Evolutionary conservation across 2,797 vertebrate species (phyloP).

Genomic region (Halcyon smyrnensis): DNA sequence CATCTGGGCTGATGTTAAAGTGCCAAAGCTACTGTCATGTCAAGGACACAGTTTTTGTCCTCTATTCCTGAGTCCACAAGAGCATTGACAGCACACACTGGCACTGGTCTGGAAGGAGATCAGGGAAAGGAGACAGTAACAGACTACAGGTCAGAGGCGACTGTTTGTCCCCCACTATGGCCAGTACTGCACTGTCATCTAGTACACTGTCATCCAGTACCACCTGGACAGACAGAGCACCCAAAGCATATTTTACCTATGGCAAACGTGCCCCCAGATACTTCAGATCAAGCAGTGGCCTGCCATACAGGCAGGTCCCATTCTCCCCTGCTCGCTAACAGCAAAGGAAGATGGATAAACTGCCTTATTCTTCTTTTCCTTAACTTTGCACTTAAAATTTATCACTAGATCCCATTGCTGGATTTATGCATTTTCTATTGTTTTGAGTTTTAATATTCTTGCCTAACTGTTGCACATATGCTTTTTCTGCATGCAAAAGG

Average conservation of each 20-base stretch:
- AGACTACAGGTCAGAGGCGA: neutral
- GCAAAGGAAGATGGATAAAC: neutral
- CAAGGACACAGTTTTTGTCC: neutral
- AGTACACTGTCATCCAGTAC: neutral
- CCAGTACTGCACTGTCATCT: neutral
- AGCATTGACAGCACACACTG: neutral
- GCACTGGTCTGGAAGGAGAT: neutral
- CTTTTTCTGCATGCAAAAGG: neutral
- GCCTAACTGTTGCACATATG: neutral
- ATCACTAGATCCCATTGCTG: neutral
- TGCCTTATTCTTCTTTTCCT: neutral
- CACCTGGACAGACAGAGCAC: neutral
- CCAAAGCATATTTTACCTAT: neutral
- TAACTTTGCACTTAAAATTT: neutral
- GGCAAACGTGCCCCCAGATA: neutral
- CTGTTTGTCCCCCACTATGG: neutral
- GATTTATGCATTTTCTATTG: neutral
- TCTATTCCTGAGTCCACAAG: accelerated
- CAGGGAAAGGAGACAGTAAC: neutral
- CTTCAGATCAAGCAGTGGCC: neutral
- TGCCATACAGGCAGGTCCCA: neutral
- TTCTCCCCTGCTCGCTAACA: neutral
- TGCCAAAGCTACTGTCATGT: neutral
- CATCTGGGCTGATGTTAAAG: neutral
- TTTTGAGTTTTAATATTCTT: neutral